Percentiles rank a stretch among this genome's conserved stretches.
These are phyloP conservation scores for Zosterops japonicus DNA, from an alignment of 2,113 vertebrate species.

Conservation along the genomic window DNA sequence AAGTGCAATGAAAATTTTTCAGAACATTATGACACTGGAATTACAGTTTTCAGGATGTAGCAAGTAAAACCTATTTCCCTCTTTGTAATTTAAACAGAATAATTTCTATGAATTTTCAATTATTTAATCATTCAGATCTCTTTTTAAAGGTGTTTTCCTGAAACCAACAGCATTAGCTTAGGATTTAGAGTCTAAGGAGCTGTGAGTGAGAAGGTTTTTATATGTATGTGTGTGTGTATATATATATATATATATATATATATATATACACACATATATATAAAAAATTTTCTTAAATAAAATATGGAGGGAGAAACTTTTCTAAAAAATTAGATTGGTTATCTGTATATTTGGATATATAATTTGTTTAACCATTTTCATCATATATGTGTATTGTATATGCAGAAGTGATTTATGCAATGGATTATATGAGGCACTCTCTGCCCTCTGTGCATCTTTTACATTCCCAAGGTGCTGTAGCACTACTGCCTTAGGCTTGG, in stretches of 20 bases:
- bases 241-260: no score
- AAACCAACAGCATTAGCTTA: not conserved
- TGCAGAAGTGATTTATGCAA: not conserved
- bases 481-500: not conserved
- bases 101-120: not conserved
- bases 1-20: not conserved
- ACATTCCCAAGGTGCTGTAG: not conserved
- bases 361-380: not conserved
- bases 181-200: not conserved
- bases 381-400: not conserved
- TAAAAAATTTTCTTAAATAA: no score
- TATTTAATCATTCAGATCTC: not conserved
- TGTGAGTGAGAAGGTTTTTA: not conserved
- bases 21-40: not conserved
- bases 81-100: not conserved
- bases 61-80: not conserved
- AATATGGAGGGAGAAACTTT: not conserved
- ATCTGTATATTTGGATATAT: not conserved
- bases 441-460: not conserved
- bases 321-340: not conserved
- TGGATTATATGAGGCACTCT: not conserved
- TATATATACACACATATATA: no score
- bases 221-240: no score
- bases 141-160: not conserved
- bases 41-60: not conserved